A percentile compares a stretch with the other conserved stretches of the same genome.
These are phyloP conservation scores for Luehdorfia chinensis DNA, from an alignment of 1,140 invertebrate genomes.

Conservation along the genomic window DNA sequence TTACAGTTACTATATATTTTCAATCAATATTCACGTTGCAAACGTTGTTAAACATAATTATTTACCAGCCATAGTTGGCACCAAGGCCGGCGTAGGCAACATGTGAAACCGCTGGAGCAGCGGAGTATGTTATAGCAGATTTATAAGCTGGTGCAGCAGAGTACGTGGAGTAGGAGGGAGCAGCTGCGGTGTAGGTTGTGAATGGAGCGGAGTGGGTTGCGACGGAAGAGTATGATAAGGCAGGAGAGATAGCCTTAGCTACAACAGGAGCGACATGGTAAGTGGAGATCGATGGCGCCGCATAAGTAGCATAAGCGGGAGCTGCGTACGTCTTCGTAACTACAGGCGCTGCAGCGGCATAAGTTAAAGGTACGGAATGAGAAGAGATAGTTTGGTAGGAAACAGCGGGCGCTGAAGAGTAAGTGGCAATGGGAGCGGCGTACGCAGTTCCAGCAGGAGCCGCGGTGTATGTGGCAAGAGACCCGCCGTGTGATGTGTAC, in stretches of 20 bases:
- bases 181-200: slow-evolving; percentile 28
- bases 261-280: slow-evolving; percentile 23
- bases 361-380: not conserved
- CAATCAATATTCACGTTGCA: no score
- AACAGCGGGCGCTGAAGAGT: slow-evolving; percentile 22
- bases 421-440: slow-evolving; percentile 18
- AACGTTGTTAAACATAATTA: no score
- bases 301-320: slow-evolving; percentile 23
- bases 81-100: slow-evolving; percentile 42
- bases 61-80: slow-evolving; percentile 47
- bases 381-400: slow-evolving; percentile 16
- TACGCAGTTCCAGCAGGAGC: slow-evolving; percentile 20
- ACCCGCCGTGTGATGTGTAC: slow-evolving; percentile 38
- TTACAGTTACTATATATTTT: no score
- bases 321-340: slow-evolving; percentile 12
- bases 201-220: slow-evolving; percentile 24
- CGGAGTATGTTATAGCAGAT: slow-evolving; percentile 38
- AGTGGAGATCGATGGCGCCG: slow-evolving; percentile 26
- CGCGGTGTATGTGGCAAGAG: slow-evolving; percentile 27
- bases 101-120: slow-evolving; percentile 49
- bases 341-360: slow-evolving; percentile 14
- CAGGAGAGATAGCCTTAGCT: slow-evolving; percentile 28
- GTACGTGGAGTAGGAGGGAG: slow-evolving; percentile 21
- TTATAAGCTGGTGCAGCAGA: slow-evolving; percentile 28
- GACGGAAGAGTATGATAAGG: slow-evolving; percentile 20